Evolutionary conservation across 2,113 vertebrate genomes (phyloP).

Genomic region (Hippocampus zosterae): DNA sequence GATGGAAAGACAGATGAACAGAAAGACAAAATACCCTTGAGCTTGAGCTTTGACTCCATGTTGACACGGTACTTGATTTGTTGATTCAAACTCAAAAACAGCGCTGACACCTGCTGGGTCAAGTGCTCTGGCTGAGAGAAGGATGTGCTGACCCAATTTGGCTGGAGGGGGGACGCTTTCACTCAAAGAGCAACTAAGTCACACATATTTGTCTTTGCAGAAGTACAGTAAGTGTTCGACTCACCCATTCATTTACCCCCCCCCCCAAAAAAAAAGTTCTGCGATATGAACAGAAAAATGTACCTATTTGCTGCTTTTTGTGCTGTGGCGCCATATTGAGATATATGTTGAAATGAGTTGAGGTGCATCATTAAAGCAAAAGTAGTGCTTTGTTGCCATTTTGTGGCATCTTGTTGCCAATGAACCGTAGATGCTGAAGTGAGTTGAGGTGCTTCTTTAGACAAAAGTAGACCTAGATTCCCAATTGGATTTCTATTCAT

Average conservation of each 20-base stretch:
- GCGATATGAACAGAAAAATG: no score
- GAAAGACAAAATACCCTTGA: slow-evolving; percentile 25
- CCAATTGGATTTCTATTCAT: background rate
- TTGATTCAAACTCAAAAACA: slow-evolving; percentile 12
- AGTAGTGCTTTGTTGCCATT: no score
- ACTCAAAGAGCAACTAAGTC: background rate
- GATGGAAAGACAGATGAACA: slow-evolving; percentile 35
- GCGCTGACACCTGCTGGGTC: slow-evolving; percentile 17
- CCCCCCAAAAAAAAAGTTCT: no score
- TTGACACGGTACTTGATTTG: slow-evolving; percentile 11
- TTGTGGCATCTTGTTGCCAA: no score
- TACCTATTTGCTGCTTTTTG: no score
- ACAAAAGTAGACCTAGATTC: background rate
- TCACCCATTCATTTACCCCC: no score
- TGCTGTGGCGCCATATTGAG: no score
- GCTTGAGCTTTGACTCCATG: slow-evolving; percentile 21
- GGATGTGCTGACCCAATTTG: slow-evolving; percentile 52
- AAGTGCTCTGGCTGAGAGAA: slow-evolving; percentile 13
- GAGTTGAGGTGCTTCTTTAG: no score
- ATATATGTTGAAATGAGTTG: no score
- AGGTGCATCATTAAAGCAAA: no score
- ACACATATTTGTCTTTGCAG: background rate
- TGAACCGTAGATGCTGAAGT: no score
- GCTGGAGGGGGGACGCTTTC: slow-evolving; percentile 15
- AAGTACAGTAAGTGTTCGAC: no score